Percentiles rank a stretch among this genome's conserved stretches.
These are phyloP conservation scores for Julus scanicus DNA, from an alignment of 2,888 invertebrate species.

Conservation along the genomic window DNA sequence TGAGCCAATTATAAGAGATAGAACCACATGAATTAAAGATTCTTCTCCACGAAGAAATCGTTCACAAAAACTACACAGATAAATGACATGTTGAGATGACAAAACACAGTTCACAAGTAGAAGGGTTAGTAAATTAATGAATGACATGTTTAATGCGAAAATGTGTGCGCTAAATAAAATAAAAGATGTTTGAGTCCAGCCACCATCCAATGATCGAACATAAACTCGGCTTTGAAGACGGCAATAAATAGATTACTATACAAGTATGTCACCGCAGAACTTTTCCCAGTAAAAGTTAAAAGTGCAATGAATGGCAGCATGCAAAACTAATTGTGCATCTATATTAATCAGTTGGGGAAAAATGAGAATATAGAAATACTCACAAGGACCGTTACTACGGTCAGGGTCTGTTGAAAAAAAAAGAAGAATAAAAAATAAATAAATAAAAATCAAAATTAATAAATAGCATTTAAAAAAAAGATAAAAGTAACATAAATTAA, in stretches of 20 bases:
- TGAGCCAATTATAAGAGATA: neutral
- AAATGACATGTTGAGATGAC: conserved; percentile 13
- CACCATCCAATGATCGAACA: conserved; percentile 14
- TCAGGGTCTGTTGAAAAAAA: conserved; percentile 76
- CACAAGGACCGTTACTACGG: conserved; percentile 88
- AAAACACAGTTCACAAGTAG: conserved; percentile 15
- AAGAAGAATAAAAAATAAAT: conserved; percentile 60
- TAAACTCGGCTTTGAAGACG: conserved; percentile 9
- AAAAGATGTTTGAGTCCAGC: conserved; percentile 8
- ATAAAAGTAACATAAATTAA: conserved; percentile 53
- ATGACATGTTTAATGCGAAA: conserved; percentile 23
- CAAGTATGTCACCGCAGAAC: neutral
- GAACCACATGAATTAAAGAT: neutral
- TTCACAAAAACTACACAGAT: conserved; percentile 23
- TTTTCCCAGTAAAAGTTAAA: conserved; percentile 32
- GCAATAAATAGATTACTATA: neutral
- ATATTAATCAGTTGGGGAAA: conserved; percentile 51
- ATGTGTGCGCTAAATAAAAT: conserved; percentile 15
- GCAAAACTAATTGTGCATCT: conserved; percentile 51
- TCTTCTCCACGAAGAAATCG: conserved; percentile 25
- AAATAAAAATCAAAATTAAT: conserved; percentile 59
- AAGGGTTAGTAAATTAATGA: conserved; percentile 22
- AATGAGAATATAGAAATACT: conserved; percentile 71
- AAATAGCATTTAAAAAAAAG: conserved; percentile 45
- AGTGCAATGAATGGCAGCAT: conserved; percentile 52